These are phyloP conservation scores for Pteruthius melanotis DNA, from an alignment of 2,113 vertebrate species.

Conservation along the genomic window DNA sequence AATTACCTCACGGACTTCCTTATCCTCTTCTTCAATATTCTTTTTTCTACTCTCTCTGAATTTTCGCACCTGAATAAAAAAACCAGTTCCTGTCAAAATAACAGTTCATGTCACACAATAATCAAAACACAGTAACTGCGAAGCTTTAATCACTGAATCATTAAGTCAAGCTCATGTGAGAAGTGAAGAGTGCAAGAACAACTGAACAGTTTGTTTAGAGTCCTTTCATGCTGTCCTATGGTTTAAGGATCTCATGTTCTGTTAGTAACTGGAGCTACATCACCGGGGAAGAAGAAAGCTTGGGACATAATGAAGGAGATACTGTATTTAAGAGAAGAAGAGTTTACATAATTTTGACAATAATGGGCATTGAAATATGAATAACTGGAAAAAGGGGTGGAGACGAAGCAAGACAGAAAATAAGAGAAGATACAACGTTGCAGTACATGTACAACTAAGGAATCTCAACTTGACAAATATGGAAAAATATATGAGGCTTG, in stretches of 20 bases:
- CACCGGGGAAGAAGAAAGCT: background rate
- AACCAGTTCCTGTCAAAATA: background rate
- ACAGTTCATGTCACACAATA: background rate
- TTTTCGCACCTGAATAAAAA: constrained; percentile 74
- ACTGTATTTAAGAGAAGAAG: background rate
- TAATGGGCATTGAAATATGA: background rate
- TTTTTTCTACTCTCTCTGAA: constrained; percentile 87
- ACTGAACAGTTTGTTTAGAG: background rate
- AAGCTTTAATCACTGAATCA: background rate
- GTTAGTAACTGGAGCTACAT: background rate
- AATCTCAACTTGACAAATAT: background rate
- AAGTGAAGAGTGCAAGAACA: background rate
- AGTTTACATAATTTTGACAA: background rate
- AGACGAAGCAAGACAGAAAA: background rate
- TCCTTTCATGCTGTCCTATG: background rate
- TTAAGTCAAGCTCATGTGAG: background rate
- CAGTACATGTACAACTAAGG: background rate
- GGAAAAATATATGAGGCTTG: background rate
- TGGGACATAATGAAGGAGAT: background rate
- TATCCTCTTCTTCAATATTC: constrained; percentile 87
- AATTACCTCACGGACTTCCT: constrained; percentile 88
- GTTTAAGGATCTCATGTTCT: background rate
- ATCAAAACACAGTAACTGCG: background rate
- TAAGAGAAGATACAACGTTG: background rate
- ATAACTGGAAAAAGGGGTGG: background rate